Evolutionary conservation across 2,113 vertebrate species (phyloP).

Genomic region (Heterocephalus glaber): DNA sequence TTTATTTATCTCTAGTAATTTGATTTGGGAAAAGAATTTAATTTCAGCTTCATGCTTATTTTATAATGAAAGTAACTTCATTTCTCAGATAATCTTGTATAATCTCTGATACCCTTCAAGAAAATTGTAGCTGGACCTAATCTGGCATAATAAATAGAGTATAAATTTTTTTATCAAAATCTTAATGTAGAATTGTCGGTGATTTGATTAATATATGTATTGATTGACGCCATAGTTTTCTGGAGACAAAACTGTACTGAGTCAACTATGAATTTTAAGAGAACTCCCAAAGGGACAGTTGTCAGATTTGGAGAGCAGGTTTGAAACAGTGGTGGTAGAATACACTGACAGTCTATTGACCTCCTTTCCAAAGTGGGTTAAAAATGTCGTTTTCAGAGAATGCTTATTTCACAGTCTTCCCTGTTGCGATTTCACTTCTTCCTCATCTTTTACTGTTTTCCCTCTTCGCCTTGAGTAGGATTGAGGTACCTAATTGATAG

Average conservation of each 20-base stretch:
- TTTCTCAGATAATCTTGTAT: conserved; percentile 6
- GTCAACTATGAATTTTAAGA: not conserved
- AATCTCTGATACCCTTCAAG: not conserved
- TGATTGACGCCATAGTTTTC: not conserved
- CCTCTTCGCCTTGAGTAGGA: not conserved
- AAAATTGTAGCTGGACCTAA: not conserved
- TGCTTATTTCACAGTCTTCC: not conserved
- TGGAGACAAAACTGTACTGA: not conserved
- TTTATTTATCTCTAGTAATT: not conserved
- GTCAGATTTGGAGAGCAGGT: not conserved
- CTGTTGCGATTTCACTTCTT: not conserved
- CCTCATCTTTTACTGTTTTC: not conserved
- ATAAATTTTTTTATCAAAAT: not conserved
- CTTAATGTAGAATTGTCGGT: not conserved
- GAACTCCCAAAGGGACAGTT: not conserved
- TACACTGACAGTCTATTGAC: not conserved
- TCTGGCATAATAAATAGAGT: not conserved
- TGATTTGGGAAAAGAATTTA: not conserved
- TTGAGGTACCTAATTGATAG: not conserved
- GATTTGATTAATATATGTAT: not conserved
- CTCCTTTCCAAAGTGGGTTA: not conserved
- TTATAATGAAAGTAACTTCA: not conserved
- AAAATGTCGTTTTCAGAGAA: not conserved
- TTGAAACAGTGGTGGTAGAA: not conserved
- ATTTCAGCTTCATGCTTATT: not conserved